Evolutionary conservation across 2,113 vertebrate species (phyloP).

Genomic region (Pituophis catenifer): DNA sequence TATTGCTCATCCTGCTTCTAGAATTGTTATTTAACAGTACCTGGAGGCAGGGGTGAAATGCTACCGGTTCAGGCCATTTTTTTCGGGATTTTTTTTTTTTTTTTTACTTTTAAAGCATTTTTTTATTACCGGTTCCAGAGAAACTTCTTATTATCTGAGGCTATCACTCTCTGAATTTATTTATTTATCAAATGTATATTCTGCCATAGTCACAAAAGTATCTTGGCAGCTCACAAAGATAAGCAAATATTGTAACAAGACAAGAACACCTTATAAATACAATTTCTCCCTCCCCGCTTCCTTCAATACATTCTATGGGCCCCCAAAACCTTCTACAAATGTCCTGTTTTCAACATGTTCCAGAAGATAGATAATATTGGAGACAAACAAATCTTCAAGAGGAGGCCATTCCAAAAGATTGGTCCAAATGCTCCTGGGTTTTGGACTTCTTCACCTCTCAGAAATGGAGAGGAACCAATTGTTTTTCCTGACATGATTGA

Average conservation of each 20-base stretch:
- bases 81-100: too few relatives aligned
- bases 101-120: too few relatives aligned
- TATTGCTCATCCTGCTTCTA: not conserved
- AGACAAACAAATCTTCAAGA: not conserved
- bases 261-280: not conserved
- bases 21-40: not conserved
- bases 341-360: not conserved
- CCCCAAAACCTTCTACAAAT: not conserved
- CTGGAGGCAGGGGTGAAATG: not conserved
- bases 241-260: not conserved
- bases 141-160: not conserved
- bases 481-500: not conserved
- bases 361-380: not conserved
- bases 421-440: not conserved
- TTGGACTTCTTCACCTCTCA: not conserved
- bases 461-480: not conserved
- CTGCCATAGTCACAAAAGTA: not conserved
- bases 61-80: too few relatives aligned
- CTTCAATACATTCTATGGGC: not conserved
- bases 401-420: not conserved
- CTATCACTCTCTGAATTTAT: not conserved
- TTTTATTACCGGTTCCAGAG: too few relatives aligned
- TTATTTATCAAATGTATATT: not conserved
- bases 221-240: not conserved
- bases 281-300: not conserved